Conservation (phyloP, 1,140 invertebrate species). For the Popillia japonica region DNA sequence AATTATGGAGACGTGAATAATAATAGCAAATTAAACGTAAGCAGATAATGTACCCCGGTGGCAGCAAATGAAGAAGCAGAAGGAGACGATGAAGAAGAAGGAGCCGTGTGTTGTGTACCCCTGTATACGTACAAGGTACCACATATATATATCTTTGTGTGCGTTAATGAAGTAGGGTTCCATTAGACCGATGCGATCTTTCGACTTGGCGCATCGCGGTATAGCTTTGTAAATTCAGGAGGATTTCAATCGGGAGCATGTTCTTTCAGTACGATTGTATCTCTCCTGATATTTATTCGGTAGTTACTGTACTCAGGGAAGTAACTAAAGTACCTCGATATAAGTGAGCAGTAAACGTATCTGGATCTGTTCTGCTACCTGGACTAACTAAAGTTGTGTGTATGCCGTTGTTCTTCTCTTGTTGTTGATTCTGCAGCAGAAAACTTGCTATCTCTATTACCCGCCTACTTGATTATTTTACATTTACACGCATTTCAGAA, state of each 20-base stretch:
- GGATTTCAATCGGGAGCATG: conserved; percentile 54
- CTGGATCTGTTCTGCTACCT: conserved; percentile 13
- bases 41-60: conserved; percentile 40
- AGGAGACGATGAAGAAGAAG: conserved; percentile 36
- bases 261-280: conserved; percentile 54
- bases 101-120: conserved; percentile 31
- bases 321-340: conserved; percentile 17
- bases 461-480: conserved; percentile 43
- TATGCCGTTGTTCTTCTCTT: conserved; percentile 37
- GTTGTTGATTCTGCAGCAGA: neutral
- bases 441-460: conserved; percentile 42
- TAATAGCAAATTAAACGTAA: conserved; percentile 45
- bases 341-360: conserved; percentile 29
- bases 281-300: conserved; percentile 57
- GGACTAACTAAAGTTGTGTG: neutral
- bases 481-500: conserved; percentile 43
- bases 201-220: conserved; percentile 39
- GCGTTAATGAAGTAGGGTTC: conserved; percentile 44
- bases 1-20: conserved; percentile 45
- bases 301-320: conserved; percentile 50
- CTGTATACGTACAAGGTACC: neutral
- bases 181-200: conserved; percentile 44
- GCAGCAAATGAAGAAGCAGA: conserved; percentile 4
- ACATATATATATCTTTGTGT: conserved; percentile 22
- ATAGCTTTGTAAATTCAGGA: conserved; percentile 43